Conservation (phyloP, 23 tunicate species). For the Trididemnum clinides region DNA sequence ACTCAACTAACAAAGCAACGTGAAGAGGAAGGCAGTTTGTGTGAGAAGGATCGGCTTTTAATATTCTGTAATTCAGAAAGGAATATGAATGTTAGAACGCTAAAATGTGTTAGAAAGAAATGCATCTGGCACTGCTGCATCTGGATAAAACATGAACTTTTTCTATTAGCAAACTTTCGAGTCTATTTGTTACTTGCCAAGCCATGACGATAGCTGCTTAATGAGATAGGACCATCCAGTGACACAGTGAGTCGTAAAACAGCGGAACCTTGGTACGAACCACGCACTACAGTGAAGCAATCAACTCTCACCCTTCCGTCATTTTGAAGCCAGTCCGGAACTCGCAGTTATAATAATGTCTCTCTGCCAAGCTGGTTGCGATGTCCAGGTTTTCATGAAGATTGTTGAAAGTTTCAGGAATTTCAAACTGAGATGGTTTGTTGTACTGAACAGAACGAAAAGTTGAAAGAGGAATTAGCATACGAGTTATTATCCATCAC, state of each 20-base stretch:
- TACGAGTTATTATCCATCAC: background rate
- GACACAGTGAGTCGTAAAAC: no score
- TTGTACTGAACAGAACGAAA: conserved; percentile 48
- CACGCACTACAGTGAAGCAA: background rate
- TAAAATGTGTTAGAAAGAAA: no score
- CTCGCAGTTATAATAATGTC: conserved; percentile 95
- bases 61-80: no score
- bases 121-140: no score
- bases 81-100: no score
- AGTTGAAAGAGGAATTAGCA: background rate
- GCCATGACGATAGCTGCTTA: no score
- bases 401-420: conserved; percentile 53
- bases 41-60: conserved; percentile 80
- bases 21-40: conserved; percentile 75
- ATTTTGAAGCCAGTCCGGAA: conserved; percentile 68
- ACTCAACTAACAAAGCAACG: conserved; percentile 73
- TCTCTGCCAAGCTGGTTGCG: conserved; percentile 77
- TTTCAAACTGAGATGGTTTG: conserved; percentile 69
- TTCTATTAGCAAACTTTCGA: no score
- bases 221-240: no score
- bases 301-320: conserved; percentile 59
- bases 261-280: no score
- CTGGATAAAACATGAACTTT: no score
- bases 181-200: no score
- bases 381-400: conserved; percentile 86